Base-by-base conservation (phyloP, 2,113 vertebrate species). In the Morone saxatilis region DNA sequence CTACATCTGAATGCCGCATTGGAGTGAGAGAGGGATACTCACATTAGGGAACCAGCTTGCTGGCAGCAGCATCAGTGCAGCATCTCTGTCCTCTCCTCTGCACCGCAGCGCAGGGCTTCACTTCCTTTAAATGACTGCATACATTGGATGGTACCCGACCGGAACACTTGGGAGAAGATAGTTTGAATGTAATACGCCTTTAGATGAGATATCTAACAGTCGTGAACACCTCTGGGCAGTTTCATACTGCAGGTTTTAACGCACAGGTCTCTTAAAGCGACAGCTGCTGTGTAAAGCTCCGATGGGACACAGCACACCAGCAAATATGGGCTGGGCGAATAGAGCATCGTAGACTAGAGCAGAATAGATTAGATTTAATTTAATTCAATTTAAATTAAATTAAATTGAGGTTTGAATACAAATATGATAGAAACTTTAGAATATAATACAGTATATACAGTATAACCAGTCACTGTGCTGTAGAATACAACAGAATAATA, bases 211-310 rank as follows among this genome's bases (percentile, higher is more conserved):
- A 20, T 69, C 5, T 36, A 20, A 54, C 31, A 59, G 47, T 19
- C 36, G 56, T 6, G 43, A 57, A 65, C 75, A 60, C 45, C 68
- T 45, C 51, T 12, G 47, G 9, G 78, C 76, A 77, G 60, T 71
- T 85, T 76, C 61, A 71, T 60, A 78, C 80, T 83, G 93, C 89
- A 87, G 86, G 22, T 38, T 81, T 72, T 38, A 70, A 67, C 13
- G 67, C 75, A 79, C 73, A 59, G 40, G 45, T 85, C 66, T 83
- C 89, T 95, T 94, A 95, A 94, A 95, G 94, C 12, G 78, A 72
- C 84, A 90, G 89, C 20, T 19, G 9, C 66, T 7, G n/a, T 5
- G 1, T 3, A 2, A 54, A 76, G 66, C 50, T 36, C 54, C 0
- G 60, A 36, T 59, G 61, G 81, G 51, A 62, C 57, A 51, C 0